A percentile compares a stretch with the other conserved stretches of the same genome.
Evolutionary conservation across 1,140 invertebrate species (phyloP).

Genomic region (Neuroterus valhalla): DNA sequence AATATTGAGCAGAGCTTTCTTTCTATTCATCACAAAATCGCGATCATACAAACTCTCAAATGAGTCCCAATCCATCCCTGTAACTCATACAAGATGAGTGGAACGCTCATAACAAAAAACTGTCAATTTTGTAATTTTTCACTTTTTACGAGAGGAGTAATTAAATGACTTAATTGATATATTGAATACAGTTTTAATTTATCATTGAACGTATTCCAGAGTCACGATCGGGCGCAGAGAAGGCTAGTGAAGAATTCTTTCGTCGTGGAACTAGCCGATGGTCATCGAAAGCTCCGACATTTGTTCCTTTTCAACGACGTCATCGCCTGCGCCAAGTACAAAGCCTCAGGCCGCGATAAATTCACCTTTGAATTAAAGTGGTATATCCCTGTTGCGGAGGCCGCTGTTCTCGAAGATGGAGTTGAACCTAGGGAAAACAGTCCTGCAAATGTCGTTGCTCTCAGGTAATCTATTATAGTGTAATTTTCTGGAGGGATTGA

Average conservation of each 20-base stretch:
- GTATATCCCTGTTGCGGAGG: constrained; percentile 90
- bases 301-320: constrained; percentile 96
- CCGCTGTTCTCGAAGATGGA: constrained; percentile 82
- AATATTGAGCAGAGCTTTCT: too few relatives aligned
- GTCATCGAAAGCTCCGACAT: constrained; percentile 92
- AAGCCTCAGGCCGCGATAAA: constrained; percentile 89
- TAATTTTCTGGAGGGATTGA: too few relatives aligned
- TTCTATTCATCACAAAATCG: too few relatives aligned
- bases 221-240: constrained; percentile 85
- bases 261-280: constrained; percentile 92
- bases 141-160: too few relatives aligned
- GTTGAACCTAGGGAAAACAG: constrained; percentile 83
- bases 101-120: too few relatives aligned
- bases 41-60: too few relatives aligned
- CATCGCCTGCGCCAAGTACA: constrained; percentile 96
- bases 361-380: constrained; percentile 95
- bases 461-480: constrained; percentile 72
- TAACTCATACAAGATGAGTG: too few relatives aligned
- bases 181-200: too few relatives aligned
- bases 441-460: constrained; percentile 87
- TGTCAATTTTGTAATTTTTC: too few relatives aligned
- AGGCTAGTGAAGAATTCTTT: constrained; percentile 96
- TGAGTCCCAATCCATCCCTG: too few relatives aligned
- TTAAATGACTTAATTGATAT: too few relatives aligned
- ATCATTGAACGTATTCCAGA: constrained; percentile 73